phyloP scores from a whole-genome alignment of 2,888 invertebrate genomes.

The Trilocha varians region DNA sequence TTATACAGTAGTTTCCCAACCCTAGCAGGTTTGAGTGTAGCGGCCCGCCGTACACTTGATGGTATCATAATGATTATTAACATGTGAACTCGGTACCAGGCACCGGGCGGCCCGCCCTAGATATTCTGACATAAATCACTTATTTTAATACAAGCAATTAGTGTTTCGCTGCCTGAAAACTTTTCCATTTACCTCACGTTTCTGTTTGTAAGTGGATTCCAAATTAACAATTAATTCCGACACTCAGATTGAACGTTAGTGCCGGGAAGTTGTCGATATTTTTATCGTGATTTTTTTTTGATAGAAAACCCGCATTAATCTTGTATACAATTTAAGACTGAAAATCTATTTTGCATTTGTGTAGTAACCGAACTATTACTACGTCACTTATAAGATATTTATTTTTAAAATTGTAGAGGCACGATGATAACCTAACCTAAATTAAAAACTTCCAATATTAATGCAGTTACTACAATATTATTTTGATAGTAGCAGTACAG shows the following conservation, averaged over 20 bases:
- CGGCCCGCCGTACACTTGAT: conserved; percentile 69
- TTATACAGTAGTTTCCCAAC: conserved; percentile 2
- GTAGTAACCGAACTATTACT: background rate
- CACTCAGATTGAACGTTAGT: background rate
- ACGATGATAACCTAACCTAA: no score
- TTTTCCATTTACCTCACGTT: conserved; percentile 61
- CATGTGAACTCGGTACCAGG: conserved; percentile 68
- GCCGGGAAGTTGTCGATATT: background rate
- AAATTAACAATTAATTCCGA: conserved; percentile 33
- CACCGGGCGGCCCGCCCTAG: conserved; percentile 54
- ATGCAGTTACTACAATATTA: no score
- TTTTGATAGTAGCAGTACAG: no score
- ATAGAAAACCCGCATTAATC: no score
- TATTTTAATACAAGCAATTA: conserved; percentile 73
- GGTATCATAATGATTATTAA: conserved; percentile 73
- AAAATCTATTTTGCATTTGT: no score
- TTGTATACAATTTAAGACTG: no score
- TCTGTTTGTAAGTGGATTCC: conserved; percentile 68
- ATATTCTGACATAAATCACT: conserved; percentile 71
- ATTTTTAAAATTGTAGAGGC: no score
- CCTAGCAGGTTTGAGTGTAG: conserved; percentile 30
- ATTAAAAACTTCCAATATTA: no score
- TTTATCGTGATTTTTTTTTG: background rate
- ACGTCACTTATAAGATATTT: background rate
- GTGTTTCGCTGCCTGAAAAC: conserved; percentile 53